Percentiles rank a stretch among this genome's conserved stretches.
phyloP scores from a whole-genome alignment of 2,113 vertebrate species.

The Ibidorhyncha struthersii region DNA sequence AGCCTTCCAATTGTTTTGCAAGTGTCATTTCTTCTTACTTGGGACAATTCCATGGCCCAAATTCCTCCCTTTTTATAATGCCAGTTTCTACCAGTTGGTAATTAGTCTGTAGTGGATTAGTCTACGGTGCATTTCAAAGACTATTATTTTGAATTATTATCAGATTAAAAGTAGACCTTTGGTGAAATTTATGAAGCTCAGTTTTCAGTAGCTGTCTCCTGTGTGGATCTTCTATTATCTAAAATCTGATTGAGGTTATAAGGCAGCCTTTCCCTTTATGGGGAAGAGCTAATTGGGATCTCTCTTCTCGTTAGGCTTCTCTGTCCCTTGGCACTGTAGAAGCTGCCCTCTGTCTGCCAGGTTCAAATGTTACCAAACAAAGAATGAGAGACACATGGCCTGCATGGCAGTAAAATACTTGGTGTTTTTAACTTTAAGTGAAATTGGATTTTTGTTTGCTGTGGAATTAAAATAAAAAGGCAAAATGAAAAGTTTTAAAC shows the following conservation, averaged over 20 bases:
- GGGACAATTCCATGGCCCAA: neutral
- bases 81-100: neutral
- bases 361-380: neutral
- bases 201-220: conserved; percentile 31
- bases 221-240: conserved; percentile 1
- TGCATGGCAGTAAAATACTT: neutral
- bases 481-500: neutral
- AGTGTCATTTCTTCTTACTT: neutral
- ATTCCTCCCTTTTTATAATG: neutral
- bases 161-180: neutral
- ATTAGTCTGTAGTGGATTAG: neutral
- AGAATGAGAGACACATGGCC: neutral
- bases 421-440: neutral
- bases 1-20: neutral
- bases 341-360: neutral
- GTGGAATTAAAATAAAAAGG: neutral
- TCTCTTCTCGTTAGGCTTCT: neutral
- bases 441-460: neutral
- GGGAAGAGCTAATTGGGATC: neutral
- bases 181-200: conserved; percentile 33
- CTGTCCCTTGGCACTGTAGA: neutral
- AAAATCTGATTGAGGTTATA: conserved; percentile 13
- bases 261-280: neutral
- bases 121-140: neutral
- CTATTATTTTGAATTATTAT: conserved; percentile 5